A percentile compares a stretch with the other conserved stretches of the same genome.
Conservation (phyloP, 2,888 invertebrate species). For the Tolmerus cingulatus region DNA sequence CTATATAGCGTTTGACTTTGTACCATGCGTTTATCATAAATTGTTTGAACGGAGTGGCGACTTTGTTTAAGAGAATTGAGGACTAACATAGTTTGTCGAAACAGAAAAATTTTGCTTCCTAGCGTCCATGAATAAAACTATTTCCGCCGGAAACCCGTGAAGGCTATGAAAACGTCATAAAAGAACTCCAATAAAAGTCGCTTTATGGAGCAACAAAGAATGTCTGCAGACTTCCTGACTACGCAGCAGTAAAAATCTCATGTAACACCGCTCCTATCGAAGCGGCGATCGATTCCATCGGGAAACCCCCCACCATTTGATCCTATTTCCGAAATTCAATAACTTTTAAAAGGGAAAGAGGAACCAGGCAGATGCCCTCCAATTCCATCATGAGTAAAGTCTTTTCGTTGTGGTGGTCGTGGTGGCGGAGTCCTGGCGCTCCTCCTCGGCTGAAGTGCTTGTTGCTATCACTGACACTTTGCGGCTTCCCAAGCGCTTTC, state of each 20-base stretch:
- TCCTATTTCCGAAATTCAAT: neutral
- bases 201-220: neutral
- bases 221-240: neutral
- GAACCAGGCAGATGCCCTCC: neutral
- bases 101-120: neutral
- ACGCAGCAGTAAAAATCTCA: neutral
- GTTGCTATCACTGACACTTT: neutral
- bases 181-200: neutral
- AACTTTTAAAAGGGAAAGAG: neutral
- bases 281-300: neutral
- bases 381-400: neutral
- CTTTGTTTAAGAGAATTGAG: neutral
- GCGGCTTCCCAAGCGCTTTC: neutral
- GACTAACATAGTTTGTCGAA: neutral
- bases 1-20: neutral
- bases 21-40: neutral
- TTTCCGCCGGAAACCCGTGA: neutral
- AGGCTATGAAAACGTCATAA: neutral
- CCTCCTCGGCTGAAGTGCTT: neutral
- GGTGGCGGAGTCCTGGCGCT: neutral
- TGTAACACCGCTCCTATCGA: neutral
- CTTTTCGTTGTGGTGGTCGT: neutral
- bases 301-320: neutral
- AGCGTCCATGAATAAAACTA: neutral
- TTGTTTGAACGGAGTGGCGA: neutral